These are phyloP conservation scores for Cistogaster globosa DNA, from an alignment of 2,888 invertebrate genomes.

Conservation along the genomic window DNA sequence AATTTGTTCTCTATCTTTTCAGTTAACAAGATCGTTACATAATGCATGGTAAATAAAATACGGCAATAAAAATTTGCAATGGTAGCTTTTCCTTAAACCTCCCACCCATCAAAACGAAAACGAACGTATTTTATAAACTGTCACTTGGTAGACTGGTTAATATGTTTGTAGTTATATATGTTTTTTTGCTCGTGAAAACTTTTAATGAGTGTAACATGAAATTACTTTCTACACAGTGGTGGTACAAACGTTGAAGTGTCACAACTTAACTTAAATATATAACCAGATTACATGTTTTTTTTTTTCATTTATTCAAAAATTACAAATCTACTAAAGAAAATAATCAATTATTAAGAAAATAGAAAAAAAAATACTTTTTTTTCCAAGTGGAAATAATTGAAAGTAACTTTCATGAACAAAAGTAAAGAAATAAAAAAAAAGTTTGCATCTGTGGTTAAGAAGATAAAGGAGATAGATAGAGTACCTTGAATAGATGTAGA, in stretches of 20 bases:
- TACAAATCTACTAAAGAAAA: slow-evolving; percentile 39
- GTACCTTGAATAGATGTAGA: slow-evolving; percentile 84
- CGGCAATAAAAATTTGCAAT: too few species aligned
- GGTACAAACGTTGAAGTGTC: slow-evolving; percentile 13
- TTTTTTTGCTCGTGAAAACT: background rate
- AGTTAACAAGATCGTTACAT: too few species aligned
- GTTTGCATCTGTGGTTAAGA: slow-evolving; percentile 41
- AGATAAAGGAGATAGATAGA: slow-evolving; percentile 64
- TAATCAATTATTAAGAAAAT: slow-evolving; percentile 3
- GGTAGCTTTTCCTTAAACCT: too few species aligned
- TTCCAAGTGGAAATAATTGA: slow-evolving; percentile 15
- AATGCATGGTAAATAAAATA: too few species aligned
- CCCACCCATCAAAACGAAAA: too few species aligned
- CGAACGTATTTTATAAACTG: too few species aligned
- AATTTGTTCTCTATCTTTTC: too few species aligned
- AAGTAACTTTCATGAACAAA: slow-evolving; percentile 16
- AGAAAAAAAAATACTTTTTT: background rate
- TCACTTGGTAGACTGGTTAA: too few species aligned
- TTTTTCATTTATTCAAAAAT: background rate
- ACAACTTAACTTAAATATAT: background rate
- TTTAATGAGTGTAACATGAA: background rate
- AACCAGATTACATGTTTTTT: background rate
- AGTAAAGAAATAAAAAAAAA: slow-evolving; percentile 57
- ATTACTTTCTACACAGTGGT: slow-evolving; percentile 34
- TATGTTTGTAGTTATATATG: background rate